Evolutionary conservation across 2,797 vertebrate species (phyloP), one percentile per base, ranked within the genome.

Genomic region (Parambassis ranga): DNA sequence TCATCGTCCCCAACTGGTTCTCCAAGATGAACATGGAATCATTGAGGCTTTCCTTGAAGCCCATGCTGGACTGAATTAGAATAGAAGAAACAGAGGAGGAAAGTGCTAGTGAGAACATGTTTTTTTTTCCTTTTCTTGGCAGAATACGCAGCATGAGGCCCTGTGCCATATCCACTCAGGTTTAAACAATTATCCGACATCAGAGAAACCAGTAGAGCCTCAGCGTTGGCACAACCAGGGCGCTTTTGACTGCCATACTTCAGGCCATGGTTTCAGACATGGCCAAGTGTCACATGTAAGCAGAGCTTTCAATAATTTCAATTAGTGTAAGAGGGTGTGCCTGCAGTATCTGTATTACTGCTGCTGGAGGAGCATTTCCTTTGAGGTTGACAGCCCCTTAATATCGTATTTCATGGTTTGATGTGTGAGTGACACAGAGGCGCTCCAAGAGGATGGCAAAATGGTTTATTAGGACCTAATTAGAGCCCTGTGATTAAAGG

Each of bases 391-490:
- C 90, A 86, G 89, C 81, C 83, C 77, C 87, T 88, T 90, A 90
- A 91, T 91, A 75, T 69, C 85, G 78, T 88, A 86, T 92, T 90
- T 90, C 87, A 89, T 85, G 87, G 88, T 87, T 86, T 89, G 90
- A 90, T 89, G 84, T 90, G 83, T 91, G 90, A 93, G 91, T 91
- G 91, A 93, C 91, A 91, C 82, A 72, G 71, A 72, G 80, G 82
- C 65, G 24, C 82, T 84, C 60, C 49, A 89, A 87, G 88, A 91
- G 86, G 89, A 90, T 85, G 84, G 87, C 77, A 89, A 91, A 92
- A 89, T 87, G 87, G 85, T 90, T 91, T 92, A 92, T 92, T 92
- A 92, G 90, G 89, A 90, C 86, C 79, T 92, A 92, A 93, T 93
- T 91, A 92, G 84, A 92, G 84, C 79, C 70, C 82, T 87, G 89